Evolutionary conservation across 2,888 invertebrate genomes (phyloP).

Genomic region (Oxytorus armatus): DNA sequence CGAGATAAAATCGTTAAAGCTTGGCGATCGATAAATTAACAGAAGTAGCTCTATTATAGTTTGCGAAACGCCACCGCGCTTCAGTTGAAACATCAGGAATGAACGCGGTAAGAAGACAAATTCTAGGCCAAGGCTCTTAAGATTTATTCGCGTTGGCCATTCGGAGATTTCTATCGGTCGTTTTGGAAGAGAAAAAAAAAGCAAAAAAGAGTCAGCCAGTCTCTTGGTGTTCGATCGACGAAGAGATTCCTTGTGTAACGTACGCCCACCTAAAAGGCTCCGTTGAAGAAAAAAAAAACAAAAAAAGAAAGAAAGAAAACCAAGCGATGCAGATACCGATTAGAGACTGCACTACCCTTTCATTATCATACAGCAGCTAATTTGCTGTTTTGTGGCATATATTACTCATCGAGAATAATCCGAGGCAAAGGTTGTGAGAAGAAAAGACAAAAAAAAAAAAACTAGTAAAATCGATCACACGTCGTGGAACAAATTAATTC

Average conservation of each 20-base stretch:
- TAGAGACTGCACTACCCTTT: constrained; percentile 54
- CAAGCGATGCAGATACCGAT: constrained; percentile 47
- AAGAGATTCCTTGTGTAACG: background rate
- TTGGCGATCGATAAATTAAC: constrained; percentile 13
- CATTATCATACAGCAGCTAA: constrained; percentile 50
- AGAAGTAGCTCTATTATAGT: background rate
- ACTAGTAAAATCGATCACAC: background rate
- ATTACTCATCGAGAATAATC: constrained; percentile 42
- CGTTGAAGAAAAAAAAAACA: constrained; percentile 44
- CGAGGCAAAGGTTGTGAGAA: too few species aligned
- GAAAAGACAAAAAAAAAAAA: constrained; percentile 16
- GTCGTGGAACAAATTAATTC: constrained; percentile 15
- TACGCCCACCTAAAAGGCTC: constrained; percentile 62
- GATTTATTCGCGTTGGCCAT: constrained; percentile 52
- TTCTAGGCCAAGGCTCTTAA: constrained; percentile 58
- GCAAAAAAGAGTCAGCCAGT: constrained; percentile 11
- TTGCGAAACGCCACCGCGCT: constrained; percentile 19
- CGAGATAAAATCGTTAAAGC: background rate
- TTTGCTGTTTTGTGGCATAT: constrained; percentile 42
- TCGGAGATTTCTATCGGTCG: constrained; percentile 66
- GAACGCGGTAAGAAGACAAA: constrained; percentile 35
- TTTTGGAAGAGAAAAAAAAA: constrained; percentile 2
- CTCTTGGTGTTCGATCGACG: background rate
- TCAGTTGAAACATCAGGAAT: constrained; percentile 3
- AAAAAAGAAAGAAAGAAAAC: too few species aligned